Evolutionary conservation across 2,797 vertebrate genomes (phyloP).

Genomic region (Sebastes taczanowskii): DNA sequence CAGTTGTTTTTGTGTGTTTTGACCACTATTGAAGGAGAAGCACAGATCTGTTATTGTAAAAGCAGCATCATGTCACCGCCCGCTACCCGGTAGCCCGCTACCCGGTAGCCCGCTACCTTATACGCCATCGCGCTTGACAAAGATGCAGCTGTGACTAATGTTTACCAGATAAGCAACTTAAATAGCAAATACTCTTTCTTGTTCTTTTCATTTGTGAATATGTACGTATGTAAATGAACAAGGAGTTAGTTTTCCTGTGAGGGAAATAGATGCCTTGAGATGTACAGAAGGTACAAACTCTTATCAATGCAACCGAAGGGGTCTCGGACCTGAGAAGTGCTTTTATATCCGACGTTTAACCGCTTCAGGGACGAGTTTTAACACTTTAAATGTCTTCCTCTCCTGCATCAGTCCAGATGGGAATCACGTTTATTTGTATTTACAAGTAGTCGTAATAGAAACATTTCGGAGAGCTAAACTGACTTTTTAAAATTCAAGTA

Average conservation of each 20-base stretch:
- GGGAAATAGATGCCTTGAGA: conserved; percentile 55
- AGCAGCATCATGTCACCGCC: conserved; percentile 17
- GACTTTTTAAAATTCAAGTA: neutral
- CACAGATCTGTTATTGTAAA: conserved; percentile 29
- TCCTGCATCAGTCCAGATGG: neutral
- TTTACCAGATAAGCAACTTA: conserved; percentile 53
- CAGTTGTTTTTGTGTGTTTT: conserved; percentile 15
- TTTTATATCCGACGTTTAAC: conserved; percentile 47
- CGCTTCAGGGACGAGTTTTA: conserved; percentile 20
- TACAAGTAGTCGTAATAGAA: neutral
- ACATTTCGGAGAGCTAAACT: neutral
- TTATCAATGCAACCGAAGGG: conserved; percentile 61
- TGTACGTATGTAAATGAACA: conserved; percentile 46
- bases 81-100: conserved; percentile 11
- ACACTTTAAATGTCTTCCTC: neutral
- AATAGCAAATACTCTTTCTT: conserved; percentile 22
- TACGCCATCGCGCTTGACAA: neutral
- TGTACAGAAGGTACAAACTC: conserved; percentile 52
- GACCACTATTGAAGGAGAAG: conserved; percentile 55
- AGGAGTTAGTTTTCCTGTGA: conserved; percentile 26
- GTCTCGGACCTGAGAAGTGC: conserved; percentile 54
- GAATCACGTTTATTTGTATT: neutral
- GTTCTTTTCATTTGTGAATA: conserved; percentile 27
- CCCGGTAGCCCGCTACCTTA: conserved; percentile 26
- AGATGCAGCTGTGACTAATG: conserved; percentile 38